Evolutionary conservation across 2,113 vertebrate genomes (phyloP).

Genomic region (Anarrhichthys ocellatus): DNA sequence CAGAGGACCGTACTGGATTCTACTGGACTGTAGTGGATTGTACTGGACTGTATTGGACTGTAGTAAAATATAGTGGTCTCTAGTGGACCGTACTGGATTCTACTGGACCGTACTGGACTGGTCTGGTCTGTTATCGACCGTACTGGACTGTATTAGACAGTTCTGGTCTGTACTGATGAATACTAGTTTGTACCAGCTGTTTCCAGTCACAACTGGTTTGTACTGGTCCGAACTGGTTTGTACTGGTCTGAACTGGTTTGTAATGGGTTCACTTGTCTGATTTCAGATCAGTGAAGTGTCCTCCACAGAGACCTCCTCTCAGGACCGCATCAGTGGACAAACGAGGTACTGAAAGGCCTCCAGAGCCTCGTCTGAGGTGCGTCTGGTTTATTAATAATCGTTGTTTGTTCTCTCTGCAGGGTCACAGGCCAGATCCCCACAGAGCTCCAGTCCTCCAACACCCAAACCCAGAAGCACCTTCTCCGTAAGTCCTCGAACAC

Average conservation of each 20-base stretch:
- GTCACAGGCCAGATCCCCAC: slow-evolving; percentile 61
- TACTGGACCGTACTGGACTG: not conserved
- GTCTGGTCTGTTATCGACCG: too few relatives aligned
- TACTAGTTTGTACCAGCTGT: too few relatives aligned
- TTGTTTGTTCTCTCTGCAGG: slow-evolving; percentile 37
- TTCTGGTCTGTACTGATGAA: too few relatives aligned
- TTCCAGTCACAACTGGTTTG: too few relatives aligned
- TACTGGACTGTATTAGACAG: too few relatives aligned
- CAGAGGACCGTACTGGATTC: not conserved
- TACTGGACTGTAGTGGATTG: not conserved
- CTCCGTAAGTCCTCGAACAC: slow-evolving; percentile 82
- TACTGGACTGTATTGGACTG: too few relatives aligned
- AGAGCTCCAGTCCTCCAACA: slow-evolving; percentile 84
- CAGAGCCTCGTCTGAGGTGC: not conserved
- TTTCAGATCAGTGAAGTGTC: slow-evolving; percentile 80
- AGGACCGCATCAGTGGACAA: slow-evolving; percentile 76
- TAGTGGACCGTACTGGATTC: not conserved
- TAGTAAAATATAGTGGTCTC: not conserved
- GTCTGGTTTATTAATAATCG: too few relatives aligned
- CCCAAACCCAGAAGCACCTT: slow-evolving; percentile 91
- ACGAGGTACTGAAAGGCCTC: slow-evolving; percentile 71
- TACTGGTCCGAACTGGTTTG: not conserved
- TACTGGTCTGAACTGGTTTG: not conserved
- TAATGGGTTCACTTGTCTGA: not conserved
- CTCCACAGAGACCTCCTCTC: slow-evolving; percentile 78